A percentile compares a stretch with the other conserved stretches of the same genome.
Evolutionary conservation across 2,113 vertebrate species (phyloP).

Genomic region (Sturnira hondurensis): DNA sequence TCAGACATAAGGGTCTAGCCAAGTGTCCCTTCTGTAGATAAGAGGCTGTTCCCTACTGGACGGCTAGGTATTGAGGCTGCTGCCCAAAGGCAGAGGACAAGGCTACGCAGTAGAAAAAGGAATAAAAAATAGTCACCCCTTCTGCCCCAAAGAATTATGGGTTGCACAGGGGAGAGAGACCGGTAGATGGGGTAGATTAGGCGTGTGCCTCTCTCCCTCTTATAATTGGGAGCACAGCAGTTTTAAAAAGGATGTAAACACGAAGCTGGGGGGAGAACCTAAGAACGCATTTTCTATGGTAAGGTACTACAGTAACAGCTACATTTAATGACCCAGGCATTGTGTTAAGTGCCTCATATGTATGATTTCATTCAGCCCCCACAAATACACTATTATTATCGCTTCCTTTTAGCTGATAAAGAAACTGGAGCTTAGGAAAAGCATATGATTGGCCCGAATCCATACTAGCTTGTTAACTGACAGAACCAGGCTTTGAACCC

Average conservation of each 20-base stretch:
- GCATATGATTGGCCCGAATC: background rate
- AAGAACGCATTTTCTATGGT: background rate
- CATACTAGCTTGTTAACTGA: background rate
- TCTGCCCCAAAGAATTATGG: background rate
- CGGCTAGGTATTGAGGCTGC: background rate
- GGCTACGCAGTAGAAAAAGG: background rate
- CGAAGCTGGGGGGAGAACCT: background rate
- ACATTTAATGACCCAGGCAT: background rate
- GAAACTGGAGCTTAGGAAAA: background rate
- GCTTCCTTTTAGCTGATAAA: background rate
- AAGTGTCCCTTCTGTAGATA: background rate
- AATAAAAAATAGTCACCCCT: background rate
- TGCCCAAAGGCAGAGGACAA: background rate
- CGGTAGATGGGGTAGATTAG: background rate
- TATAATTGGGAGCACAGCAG: background rate
- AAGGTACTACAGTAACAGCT: background rate
- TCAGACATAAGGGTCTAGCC: background rate
- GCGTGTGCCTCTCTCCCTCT: background rate
- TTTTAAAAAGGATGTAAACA: background rate
- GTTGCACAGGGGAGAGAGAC: background rate
- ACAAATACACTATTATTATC: background rate
- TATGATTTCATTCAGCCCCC: background rate
- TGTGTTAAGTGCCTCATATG: background rate
- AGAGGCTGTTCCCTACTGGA: background rate
- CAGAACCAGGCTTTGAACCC: background rate